Conservation (phyloP, 2,797 vertebrate genomes). For the Lates japonicus region DNA sequence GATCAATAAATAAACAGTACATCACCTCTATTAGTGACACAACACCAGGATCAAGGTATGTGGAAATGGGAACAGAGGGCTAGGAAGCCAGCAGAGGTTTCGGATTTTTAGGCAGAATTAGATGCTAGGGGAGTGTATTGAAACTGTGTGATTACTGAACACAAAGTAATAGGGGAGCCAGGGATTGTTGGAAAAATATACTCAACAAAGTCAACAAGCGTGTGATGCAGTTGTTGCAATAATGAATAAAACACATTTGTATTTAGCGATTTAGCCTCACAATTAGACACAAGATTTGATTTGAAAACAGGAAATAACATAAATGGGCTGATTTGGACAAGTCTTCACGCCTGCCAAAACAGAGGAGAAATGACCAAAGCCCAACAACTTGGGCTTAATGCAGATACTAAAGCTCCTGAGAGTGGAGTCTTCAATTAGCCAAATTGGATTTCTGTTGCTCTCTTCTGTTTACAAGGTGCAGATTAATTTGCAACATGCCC, state of each 20-base stretch:
- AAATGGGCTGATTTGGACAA: conserved; percentile 65
- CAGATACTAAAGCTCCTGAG: conserved; percentile 80
- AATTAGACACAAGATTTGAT: conserved; percentile 44
- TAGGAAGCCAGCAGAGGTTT: conserved; percentile 53
- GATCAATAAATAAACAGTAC: conserved; percentile 85
- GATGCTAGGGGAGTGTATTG: conserved; percentile 61
- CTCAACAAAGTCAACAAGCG: conserved; percentile 63
- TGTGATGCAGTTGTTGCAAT: conserved; percentile 45
- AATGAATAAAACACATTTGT: conserved; percentile 52
- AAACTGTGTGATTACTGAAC: conserved; percentile 73
- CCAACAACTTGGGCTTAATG: conserved; percentile 75
- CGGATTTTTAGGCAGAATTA: conserved; percentile 71
- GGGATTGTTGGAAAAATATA: conserved; percentile 52
- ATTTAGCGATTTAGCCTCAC: conserved; percentile 53
- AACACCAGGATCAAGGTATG: conserved; percentile 81
- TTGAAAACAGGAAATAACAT: conserved; percentile 51
- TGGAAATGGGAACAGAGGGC: conserved; percentile 75
- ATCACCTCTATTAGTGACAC: conserved; percentile 85
- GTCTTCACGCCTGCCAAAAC: conserved; percentile 62
- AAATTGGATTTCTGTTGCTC: conserved; percentile 80
- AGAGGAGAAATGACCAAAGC: conserved; percentile 55
- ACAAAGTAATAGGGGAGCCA: conserved; percentile 64
- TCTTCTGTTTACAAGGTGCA: conserved; percentile 82
- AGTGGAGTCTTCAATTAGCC: conserved; percentile 82
- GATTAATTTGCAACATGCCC: conserved; percentile 81